Conservation (phyloP, 2,113 vertebrate genomes). For the Apaloderma vittatum region DNA sequence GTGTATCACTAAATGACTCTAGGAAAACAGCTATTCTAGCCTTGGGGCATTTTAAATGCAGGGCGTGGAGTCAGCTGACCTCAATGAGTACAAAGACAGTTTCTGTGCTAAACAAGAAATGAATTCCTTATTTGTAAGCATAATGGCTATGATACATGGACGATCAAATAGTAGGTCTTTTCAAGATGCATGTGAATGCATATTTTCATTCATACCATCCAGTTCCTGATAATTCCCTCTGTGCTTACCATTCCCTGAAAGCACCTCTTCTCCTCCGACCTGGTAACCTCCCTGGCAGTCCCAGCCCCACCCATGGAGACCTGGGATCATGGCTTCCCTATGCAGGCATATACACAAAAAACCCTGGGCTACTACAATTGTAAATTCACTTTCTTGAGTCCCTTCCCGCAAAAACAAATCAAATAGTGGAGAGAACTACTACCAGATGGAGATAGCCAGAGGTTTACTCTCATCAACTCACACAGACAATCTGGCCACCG, state of each 20-base stretch:
- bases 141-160: background rate
- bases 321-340: background rate
- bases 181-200: background rate
- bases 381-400: background rate
- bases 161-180: background rate
- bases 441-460: background rate
- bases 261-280: background rate
- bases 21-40: constrained; percentile 12
- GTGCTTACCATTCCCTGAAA: background rate
- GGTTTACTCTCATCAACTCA: background rate
- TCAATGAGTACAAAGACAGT: background rate
- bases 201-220: background rate
- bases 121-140: background rate
- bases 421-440: background rate
- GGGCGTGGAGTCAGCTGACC: background rate
- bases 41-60: background rate
- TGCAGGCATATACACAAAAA: background rate
- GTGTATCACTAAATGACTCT: background rate
- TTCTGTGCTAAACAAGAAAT: constrained; percentile 21
- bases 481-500: background rate
- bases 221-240: background rate
- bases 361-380: background rate
- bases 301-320: background rate
- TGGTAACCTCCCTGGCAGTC: background rate
- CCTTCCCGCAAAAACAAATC: background rate